Evolutionary conservation across 2,888 invertebrate genomes (phyloP).

Genomic region (Cacoxenus indagator): DNA sequence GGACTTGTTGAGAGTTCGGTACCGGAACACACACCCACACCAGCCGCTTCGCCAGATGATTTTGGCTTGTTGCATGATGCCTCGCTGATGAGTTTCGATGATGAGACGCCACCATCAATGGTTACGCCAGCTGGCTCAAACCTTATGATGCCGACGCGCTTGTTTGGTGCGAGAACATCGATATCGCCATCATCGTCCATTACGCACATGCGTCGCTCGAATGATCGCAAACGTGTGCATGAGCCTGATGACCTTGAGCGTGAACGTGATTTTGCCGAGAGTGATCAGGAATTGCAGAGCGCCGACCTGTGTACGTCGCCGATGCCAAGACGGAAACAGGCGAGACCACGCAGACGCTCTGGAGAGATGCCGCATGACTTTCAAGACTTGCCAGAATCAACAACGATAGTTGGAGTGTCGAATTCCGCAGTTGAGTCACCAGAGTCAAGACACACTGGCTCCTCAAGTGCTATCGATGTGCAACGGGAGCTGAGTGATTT

Average conservation of each 20-base stretch:
- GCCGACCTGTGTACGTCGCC: slow-evolving; percentile 79
- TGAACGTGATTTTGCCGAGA: slow-evolving; percentile 70
- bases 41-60: slow-evolving; percentile 69
- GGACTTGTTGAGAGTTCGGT: slow-evolving; percentile 80
- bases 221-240: slow-evolving; percentile 52
- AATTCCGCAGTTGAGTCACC: slow-evolving; percentile 1
- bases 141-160: slow-evolving; percentile 66
- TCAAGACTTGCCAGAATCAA: slow-evolving; percentile 67
- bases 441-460: not conserved
- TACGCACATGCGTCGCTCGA: slow-evolving; percentile 53
- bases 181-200: slow-evolving; percentile 48
- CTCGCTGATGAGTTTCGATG: slow-evolving; percentile 68
- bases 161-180: slow-evolving; percentile 60
- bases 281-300: slow-evolving; percentile 56
- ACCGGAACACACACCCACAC: slow-evolving; percentile 70
- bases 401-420: slow-evolving; percentile 18
- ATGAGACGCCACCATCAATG: slow-evolving; percentile 71
- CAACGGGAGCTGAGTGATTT: slow-evolving; percentile 18
- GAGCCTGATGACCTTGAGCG: slow-evolving; percentile 54
- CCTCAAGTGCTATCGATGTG: not conserved
- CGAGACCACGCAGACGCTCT: slow-evolving; percentile 85
- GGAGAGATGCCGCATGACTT: slow-evolving; percentile 75
- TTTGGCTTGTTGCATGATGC: slow-evolving; percentile 64
- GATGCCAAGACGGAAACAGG: slow-evolving; percentile 88
- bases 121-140: slow-evolving; percentile 64